Conservation (phyloP, 2,888 invertebrate species). For the Strigamia transsilvanica region DNA sequence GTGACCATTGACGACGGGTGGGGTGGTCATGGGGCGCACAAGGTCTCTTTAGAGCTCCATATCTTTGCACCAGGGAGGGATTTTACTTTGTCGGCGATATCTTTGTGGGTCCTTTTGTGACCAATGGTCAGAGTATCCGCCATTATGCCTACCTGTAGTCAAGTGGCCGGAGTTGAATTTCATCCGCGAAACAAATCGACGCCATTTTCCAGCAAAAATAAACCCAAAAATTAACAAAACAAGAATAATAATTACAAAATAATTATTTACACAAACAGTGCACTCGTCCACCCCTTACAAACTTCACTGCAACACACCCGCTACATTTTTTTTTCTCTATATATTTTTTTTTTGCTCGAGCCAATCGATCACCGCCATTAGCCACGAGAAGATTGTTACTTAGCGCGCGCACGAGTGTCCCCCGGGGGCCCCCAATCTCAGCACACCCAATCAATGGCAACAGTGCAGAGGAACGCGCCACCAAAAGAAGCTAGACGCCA, state of each 20-base stretch:
- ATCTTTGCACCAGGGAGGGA: slow-evolving; percentile 41
- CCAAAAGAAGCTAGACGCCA: slow-evolving; percentile 43
- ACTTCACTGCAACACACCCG: slow-evolving; percentile 6
- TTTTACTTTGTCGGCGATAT: slow-evolving; percentile 46
- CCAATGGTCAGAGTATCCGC: slow-evolving; percentile 38
- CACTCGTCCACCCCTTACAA: background rate
- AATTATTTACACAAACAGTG: background rate
- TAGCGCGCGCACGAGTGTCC: slow-evolving; percentile 45
- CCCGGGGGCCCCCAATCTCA: slow-evolving; percentile 50
- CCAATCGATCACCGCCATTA: slow-evolving; percentile 51
- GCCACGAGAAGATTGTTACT: slow-evolving; percentile 48
- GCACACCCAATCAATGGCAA: slow-evolving; percentile 49
- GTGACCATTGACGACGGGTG: slow-evolving; percentile 42
- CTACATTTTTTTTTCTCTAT: background rate
- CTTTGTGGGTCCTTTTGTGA: slow-evolving; percentile 48
- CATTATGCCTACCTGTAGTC: slow-evolving; percentile 36
- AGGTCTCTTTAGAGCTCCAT: slow-evolving; percentile 48
- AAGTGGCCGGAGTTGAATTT: slow-evolving; percentile 32
- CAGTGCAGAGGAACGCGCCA: slow-evolving; percentile 45
- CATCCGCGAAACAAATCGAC: background rate
- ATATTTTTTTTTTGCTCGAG: slow-evolving; percentile 1
- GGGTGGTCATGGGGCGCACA: slow-evolving; percentile 24
- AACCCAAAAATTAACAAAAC: background rate
- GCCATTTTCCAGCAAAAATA: background rate
- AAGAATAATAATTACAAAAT: background rate